phyloP scores from a whole-genome alignment of 2,888 invertebrate species.

The Diarsia brunnea region DNA sequence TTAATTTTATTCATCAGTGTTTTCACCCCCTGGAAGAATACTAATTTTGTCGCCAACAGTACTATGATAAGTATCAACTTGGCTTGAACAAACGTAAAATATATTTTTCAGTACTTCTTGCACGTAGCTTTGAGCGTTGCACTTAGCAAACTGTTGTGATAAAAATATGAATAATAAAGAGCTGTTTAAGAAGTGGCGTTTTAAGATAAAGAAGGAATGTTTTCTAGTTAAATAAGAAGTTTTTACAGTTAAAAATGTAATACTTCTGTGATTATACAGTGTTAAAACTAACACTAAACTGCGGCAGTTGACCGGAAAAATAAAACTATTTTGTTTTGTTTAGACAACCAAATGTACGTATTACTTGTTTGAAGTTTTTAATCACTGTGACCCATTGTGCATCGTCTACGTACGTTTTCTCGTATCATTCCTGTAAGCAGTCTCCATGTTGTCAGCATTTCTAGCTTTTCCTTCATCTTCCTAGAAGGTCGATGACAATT shows the following conservation, averaged over 20 bases:
- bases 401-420: neutral
- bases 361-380: too few relatives aligned
- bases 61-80: constrained; percentile 54
- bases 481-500: too few relatives aligned
- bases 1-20: neutral
- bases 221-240: constrained; percentile 8
- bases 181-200: constrained; percentile 45
- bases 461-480: too few relatives aligned
- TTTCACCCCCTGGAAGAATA: neutral
- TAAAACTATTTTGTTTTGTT: neutral
- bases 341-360: neutral
- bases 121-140: constrained; percentile 47
- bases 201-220: constrained; percentile 45
- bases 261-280: neutral
- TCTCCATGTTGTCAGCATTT: too few relatives aligned
- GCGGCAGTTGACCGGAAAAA: fast-evolving
- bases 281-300: neutral
- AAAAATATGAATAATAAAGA: constrained; percentile 59
- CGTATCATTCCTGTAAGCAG: too few relatives aligned
- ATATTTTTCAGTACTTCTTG: constrained; percentile 56
- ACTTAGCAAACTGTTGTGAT: constrained; percentile 58
- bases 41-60: constrained; percentile 35
- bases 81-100: constrained; percentile 48
- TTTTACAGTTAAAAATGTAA: neutral
- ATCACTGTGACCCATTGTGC: too few relatives aligned